Evolutionary conservation across 2,888 invertebrate species (phyloP), one percentile per base, ranked within the genome.

Genomic region (Apodemia mormo): DNA sequence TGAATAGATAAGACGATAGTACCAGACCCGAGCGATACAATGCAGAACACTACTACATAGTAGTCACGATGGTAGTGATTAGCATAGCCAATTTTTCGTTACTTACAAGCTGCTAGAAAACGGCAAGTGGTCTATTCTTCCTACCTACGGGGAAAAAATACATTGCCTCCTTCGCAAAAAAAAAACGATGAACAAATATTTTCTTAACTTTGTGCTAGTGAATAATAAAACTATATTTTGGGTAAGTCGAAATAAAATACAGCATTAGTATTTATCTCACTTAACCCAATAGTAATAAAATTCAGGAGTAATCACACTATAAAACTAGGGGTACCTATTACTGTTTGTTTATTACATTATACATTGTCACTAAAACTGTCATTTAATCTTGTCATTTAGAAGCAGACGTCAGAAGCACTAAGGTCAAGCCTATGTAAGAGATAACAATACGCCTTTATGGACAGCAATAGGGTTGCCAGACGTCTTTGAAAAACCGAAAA

Each of bases 361-460:
- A 56, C 29, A 29, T 30, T 9, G 29, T 56, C 56, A 56, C 29
- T 56, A 56, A 56, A 22, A 56, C 56, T 56, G 56, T 56, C 56
- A 56, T 56, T 56, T 56, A 56, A 56, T 56, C 56, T 49, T 56
- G 56, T 30, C 56, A 56, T 56, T 56, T 30, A 56, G 56, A 29
- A 56, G 56, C 29, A 22, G 2, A 56, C 56, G 56, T 56, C 56
- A 56, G 56, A 22, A 56, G 29, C 56, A 30, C 56, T 56, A 56
- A 56, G 56, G 56, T 56, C 56, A 56, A 49, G 29, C 56, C 56
- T 56, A 56, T n/a, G 56, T 56, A 8, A 10, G 10, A 22, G 56
- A 56, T 56, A 56, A 56, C 56, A 56, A 56, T 56, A 56, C 56
- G 56, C 29, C 56, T 56, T 49, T 56, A 29, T 56, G 56, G 29